These are phyloP conservation scores for Caiman crocodilus DNA, from an alignment of 2,797 vertebrate species.

Conservation along the genomic window DNA sequence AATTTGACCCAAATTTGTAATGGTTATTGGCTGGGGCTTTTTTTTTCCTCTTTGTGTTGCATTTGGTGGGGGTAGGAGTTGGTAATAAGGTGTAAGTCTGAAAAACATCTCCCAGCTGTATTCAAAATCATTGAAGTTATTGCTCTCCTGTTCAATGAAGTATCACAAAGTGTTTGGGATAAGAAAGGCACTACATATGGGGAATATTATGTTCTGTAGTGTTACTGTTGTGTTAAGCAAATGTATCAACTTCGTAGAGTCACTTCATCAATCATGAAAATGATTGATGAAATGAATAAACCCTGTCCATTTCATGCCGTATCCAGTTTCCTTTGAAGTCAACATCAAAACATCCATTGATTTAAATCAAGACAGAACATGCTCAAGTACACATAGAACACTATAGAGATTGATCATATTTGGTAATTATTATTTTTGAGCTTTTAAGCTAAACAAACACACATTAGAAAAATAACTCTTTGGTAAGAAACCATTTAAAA, in stretches of 20 bases:
- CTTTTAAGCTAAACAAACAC: not conserved
- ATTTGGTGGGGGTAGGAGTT: no score
- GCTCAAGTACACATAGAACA: not conserved
- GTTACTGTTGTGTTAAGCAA: not conserved
- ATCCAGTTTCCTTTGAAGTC: not conserved
- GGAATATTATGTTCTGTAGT: not conserved
- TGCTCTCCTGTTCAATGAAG: not conserved
- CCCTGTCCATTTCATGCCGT: not conserved
- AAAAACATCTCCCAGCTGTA: not conserved
- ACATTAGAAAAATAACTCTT: not conserved
- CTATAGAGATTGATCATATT: not conserved
- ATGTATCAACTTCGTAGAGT: not conserved
- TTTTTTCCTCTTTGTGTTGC: not conserved
- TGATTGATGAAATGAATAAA: not conserved
- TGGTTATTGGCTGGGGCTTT: not conserved
- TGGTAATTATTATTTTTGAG: not conserved
- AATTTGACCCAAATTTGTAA: not conserved
- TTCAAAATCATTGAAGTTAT: not conserved
- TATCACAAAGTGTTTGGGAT: not conserved
- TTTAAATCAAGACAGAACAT: not conserved
- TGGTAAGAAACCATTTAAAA: not conserved
- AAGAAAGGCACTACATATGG: not conserved
- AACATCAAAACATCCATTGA: not conserved
- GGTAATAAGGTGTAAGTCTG: no score
- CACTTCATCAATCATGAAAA: not conserved